phyloP scores from a whole-genome alignment of 2,888 invertebrate genomes.

The Caradrina clavipalpis region DNA sequence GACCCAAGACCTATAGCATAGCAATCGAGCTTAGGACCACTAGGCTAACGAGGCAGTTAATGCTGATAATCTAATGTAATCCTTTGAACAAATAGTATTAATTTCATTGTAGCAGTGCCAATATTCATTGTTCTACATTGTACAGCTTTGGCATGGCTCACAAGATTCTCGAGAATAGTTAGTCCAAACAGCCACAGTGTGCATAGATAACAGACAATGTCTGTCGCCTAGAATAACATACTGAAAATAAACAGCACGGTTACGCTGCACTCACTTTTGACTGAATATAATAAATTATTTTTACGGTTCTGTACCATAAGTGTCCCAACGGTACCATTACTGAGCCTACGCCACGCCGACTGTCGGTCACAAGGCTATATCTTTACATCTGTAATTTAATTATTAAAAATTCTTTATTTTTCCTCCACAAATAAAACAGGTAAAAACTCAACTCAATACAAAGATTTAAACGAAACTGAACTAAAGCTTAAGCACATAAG shows the following conservation, averaged over 20 bases:
- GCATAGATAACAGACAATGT: constrained; percentile 45
- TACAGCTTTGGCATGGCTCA: constrained; percentile 30
- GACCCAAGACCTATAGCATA: too few relatives aligned
- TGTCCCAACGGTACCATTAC: neutral
- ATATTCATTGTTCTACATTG: constrained; percentile 23
- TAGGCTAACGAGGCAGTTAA: too few relatives aligned
- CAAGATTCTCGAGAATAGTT: constrained; percentile 45
- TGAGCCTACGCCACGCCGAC: neutral
- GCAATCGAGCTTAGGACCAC: too few relatives aligned
- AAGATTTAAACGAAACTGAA: too few relatives aligned
- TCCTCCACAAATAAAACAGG: too few relatives aligned
- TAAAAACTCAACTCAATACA: too few relatives aligned
- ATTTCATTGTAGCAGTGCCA: constrained; percentile 13
- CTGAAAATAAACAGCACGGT: constrained; percentile 36
- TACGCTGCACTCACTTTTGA: constrained; percentile 28
- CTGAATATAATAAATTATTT: constrained; percentile 10
- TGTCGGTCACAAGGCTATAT: neutral
- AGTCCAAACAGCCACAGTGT: constrained; percentile 43
- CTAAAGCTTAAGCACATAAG: too few relatives aligned
- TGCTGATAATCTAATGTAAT: neutral
- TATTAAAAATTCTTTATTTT: too few relatives aligned
- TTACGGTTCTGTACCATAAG: neutral
- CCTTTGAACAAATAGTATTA: neutral
- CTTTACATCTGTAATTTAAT: neutral
- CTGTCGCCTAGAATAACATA: constrained; percentile 44